Evolutionary conservation across 30 jellyfish, hydroid and myxozoan species (phyloP).

Genomic region (Hydractinia symbiolongicarpus): DNA sequence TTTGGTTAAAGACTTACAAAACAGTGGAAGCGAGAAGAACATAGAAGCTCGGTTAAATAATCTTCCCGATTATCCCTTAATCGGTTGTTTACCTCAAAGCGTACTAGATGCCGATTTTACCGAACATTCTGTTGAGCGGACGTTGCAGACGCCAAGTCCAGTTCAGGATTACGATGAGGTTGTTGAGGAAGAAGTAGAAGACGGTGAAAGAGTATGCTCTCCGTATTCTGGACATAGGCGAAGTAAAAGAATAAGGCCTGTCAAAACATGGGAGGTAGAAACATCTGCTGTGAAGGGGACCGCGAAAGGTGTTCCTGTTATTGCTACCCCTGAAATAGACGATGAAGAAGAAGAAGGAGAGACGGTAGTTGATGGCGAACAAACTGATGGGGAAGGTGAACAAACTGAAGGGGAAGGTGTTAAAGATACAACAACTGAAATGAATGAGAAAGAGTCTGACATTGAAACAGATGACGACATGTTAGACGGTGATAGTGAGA

Average conservation of each 20-base stretch:
- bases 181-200: neutral
- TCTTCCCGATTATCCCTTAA: conserved; percentile 26
- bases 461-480: conserved; percentile 16
- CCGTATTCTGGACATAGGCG: conserved; percentile 24
- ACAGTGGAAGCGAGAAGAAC: neutral
- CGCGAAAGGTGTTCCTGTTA: neutral
- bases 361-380: neutral
- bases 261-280: neutral
- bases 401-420: neutral
- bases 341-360: neutral
- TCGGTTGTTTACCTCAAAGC: conserved; percentile 20
- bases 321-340: too few species aligned
- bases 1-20: conserved; percentile 42
- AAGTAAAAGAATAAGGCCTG: neutral
- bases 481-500: conserved; percentile 19
- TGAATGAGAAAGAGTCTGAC: conserved; percentile 1
- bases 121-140: neutral
- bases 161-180: neutral
- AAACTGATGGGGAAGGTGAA: neutral
- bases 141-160: neutral
- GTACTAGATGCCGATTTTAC: conserved; percentile 2
- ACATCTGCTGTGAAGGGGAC: neutral
- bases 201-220: neutral
- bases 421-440: neutral
- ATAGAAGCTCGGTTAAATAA: conserved; percentile 1